Conservation (phyloP, 2,113 vertebrate genomes). For the Sinocyclocheilus maitianheensis region DNA sequence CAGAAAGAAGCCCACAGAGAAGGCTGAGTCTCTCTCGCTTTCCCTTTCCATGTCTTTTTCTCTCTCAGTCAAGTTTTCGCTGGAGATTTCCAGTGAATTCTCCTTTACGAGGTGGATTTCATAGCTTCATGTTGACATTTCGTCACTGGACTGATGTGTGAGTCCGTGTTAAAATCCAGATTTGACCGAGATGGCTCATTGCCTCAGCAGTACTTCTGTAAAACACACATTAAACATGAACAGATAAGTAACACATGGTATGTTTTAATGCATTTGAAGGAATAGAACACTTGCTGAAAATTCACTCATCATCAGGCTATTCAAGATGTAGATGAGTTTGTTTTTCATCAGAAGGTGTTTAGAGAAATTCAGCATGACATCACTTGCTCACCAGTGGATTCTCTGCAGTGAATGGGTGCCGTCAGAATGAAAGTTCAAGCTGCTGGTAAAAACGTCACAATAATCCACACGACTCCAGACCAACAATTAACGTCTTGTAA, state of each 20-base stretch:
- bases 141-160: conserved; percentile 10
- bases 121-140: neutral
- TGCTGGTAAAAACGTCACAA: too few species aligned
- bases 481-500: too few species aligned
- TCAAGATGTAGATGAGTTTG: too few species aligned
- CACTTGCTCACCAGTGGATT: too few species aligned
- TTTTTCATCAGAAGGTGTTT: too few species aligned
- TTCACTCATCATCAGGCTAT: too few species aligned
- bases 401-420: too few species aligned
- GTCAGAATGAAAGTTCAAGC: too few species aligned
- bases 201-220: conserved; percentile 56
- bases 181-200: conserved; percentile 25
- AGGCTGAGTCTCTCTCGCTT: conserved; percentile 13
- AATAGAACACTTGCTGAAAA: too few species aligned
- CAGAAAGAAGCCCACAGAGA: neutral
- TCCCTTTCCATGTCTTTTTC: neutral
- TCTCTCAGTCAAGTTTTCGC: conserved; percentile 19
- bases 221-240: conserved; percentile 34
- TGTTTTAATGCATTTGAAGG: neutral
- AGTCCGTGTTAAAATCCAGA: neutral
- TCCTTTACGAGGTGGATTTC: neutral
- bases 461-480: too few species aligned
- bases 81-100: conserved; percentile 26
- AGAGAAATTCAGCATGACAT: too few species aligned
- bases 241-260: neutral